Conservation (phyloP, 2,888 invertebrate species). For the Kryphioiulus occultus region DNA sequence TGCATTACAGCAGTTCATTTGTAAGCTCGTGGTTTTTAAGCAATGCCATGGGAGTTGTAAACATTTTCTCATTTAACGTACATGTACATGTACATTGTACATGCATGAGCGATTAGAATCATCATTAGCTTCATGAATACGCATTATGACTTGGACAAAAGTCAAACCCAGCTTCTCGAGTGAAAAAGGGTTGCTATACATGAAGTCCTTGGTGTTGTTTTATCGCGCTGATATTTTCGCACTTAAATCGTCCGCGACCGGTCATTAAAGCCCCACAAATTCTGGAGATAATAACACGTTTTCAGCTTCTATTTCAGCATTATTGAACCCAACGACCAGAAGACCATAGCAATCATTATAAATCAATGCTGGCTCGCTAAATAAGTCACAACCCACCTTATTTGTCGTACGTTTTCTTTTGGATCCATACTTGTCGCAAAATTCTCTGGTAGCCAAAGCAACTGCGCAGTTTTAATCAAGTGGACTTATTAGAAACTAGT, state of each 20-base stretch:
- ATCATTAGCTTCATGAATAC: neutral
- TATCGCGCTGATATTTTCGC: neutral
- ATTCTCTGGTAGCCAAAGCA: neutral
- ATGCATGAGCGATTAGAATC: neutral
- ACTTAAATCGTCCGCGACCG: neutral
- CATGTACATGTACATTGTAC: too few species aligned
- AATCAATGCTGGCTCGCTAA: neutral
- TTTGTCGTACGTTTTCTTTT: neutral
- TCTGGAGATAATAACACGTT: neutral
- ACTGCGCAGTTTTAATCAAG: neutral
- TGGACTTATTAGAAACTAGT: neutral
- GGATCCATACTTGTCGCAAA: neutral
- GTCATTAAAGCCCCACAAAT: neutral
- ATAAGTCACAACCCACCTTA: neutral
- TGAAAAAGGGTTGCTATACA: neutral
- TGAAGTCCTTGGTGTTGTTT: neutral
- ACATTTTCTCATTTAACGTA: neutral
- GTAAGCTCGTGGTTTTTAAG: too few species aligned
- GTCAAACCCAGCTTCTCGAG: neutral
- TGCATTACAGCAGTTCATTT: too few species aligned
- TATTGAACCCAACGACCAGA: slow-evolving; percentile 28
- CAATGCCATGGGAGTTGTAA: neutral
- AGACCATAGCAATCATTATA: slow-evolving; percentile 20
- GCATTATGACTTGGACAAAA: neutral
- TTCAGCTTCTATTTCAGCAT: slow-evolving; percentile 21